Conservation (phyloP, 2,888 invertebrate species). For the Platyscelio sp. region DNA sequence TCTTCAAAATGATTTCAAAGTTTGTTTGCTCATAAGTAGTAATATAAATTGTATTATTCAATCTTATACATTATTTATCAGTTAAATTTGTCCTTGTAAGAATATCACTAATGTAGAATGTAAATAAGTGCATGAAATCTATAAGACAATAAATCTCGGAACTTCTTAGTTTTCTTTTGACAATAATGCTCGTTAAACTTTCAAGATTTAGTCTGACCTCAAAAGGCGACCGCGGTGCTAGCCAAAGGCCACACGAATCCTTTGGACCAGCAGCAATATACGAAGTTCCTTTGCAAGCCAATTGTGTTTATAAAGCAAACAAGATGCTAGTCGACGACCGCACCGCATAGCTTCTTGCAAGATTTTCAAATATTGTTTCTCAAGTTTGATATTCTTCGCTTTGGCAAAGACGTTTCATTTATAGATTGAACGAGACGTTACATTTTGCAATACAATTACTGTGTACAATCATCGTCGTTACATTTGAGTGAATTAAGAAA, state of each 20-base stretch:
- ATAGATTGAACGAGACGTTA: not conserved
- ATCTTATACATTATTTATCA: too few species aligned
- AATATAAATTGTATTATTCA: too few species aligned
- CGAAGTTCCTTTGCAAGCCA: constrained; percentile 52
- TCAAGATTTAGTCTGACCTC: not conserved
- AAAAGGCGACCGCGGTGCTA: constrained; percentile 47
- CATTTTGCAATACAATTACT: constrained; percentile 21
- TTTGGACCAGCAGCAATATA: constrained; percentile 51
- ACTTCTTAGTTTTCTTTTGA: constrained; percentile 30
- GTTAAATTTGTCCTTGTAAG: too few species aligned
- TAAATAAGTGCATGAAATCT: too few species aligned
- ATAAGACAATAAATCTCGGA: too few species aligned
- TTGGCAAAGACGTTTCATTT: constrained; percentile 8
- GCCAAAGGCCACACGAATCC: constrained; percentile 39
- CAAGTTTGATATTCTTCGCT: not conserved
- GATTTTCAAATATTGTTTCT: constrained; percentile 40
- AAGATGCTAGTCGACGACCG: constrained; percentile 50
- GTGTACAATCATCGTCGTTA: not conserved
- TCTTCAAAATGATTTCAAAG: too few species aligned
- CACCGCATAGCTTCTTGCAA: constrained; percentile 38
- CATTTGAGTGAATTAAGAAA: not conserved
- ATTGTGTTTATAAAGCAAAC: constrained; percentile 65
- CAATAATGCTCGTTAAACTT: constrained; percentile 37
- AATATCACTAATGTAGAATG: too few species aligned
- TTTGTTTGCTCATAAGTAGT: too few species aligned